phyloP scores from a whole-genome alignment of 2,888 invertebrate species.

The Hemaris fuciformis region DNA sequence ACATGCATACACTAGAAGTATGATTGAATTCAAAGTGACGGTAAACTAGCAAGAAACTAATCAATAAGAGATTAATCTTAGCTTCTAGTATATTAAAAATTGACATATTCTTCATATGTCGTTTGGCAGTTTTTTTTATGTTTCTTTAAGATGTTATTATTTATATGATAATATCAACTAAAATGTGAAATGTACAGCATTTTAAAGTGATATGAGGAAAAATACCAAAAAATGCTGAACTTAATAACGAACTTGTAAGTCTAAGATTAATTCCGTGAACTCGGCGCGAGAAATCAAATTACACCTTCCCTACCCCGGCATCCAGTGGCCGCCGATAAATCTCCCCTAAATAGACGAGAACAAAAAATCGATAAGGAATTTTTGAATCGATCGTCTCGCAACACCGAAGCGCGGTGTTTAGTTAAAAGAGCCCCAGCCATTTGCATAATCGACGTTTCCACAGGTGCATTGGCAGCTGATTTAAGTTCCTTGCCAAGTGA shows the following conservation, averaged over 20 bases:
- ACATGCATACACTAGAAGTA: too few species aligned
- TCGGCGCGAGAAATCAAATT: conserved; percentile 40
- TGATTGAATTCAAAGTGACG: too few species aligned
- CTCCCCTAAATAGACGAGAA: conserved; percentile 16
- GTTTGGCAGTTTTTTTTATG: too few species aligned
- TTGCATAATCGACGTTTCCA: conserved; percentile 79
- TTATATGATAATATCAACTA: too few species aligned
- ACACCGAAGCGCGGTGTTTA: conserved; percentile 61
- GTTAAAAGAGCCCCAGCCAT: conserved; percentile 64
- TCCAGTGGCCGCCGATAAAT: conserved; percentile 11
- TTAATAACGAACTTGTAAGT: neutral
- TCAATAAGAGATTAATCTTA: too few species aligned
- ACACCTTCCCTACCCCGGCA: conserved; percentile 32
- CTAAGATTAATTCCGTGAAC: conserved; percentile 3
- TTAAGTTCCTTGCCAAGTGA: conserved; percentile 66
- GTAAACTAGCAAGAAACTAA: too few species aligned
- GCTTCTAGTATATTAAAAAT: too few species aligned
- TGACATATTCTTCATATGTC: too few species aligned
- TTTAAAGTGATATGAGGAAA: too few species aligned
- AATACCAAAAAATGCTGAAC: neutral
- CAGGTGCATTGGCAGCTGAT: conserved; percentile 77
- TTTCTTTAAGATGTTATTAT: too few species aligned
- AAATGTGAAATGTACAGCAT: too few species aligned
- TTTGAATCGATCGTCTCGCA: conserved; percentile 42
- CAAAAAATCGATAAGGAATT: conserved; percentile 37